Percentiles rank a stretch among this genome's conserved stretches.
Conservation (phyloP, 2,888 invertebrate genomes). For the Coleophora deauratella region DNA sequence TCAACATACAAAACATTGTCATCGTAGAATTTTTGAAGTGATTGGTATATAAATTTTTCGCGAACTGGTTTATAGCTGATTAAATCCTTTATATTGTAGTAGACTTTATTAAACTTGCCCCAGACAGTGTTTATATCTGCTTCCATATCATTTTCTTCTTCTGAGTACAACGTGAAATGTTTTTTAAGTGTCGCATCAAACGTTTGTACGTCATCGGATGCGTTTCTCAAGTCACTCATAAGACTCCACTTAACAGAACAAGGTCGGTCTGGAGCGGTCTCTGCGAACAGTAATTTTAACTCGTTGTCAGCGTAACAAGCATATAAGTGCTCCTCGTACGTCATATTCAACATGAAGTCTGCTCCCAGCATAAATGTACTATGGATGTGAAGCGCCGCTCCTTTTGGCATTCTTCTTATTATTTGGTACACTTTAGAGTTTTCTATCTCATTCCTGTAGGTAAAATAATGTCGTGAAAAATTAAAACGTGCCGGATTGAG, state of each 20-base stretch:
- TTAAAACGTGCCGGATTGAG: slow-evolving; percentile 68
- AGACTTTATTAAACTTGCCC: slow-evolving; percentile 72
- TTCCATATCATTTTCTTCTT: slow-evolving; percentile 46
- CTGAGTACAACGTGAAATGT: slow-evolving; percentile 69
- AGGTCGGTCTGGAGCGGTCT: slow-evolving; percentile 35
- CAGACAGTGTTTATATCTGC: slow-evolving; percentile 74
- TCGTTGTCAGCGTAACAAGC: slow-evolving; percentile 47
- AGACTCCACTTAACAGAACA: slow-evolving; percentile 61
- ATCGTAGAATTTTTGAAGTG: slow-evolving; percentile 75
- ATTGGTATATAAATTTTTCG: slow-evolving; percentile 76
- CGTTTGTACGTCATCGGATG: slow-evolving; percentile 41
- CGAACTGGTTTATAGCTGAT: slow-evolving; percentile 77
- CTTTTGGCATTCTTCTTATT: slow-evolving; percentile 83
- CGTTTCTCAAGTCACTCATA: slow-evolving; percentile 59
- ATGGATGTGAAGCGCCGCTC: slow-evolving; percentile 81
- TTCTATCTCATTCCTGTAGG: slow-evolving; percentile 72
- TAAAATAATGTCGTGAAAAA: slow-evolving; percentile 79
- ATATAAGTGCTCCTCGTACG: slow-evolving; percentile 77
- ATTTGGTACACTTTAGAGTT: slow-evolving; percentile 78
- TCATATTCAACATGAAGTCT: slow-evolving; percentile 75
- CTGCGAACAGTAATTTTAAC: slow-evolving; percentile 50
- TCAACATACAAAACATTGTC: slow-evolving; percentile 84
- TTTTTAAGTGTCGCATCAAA: slow-evolving; percentile 71
- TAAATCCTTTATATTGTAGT: slow-evolving; percentile 64
- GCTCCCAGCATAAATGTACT: slow-evolving; percentile 76